Conservation (phyloP, 2,888 invertebrate species). For the Opisthograptis luteolata region DNA sequence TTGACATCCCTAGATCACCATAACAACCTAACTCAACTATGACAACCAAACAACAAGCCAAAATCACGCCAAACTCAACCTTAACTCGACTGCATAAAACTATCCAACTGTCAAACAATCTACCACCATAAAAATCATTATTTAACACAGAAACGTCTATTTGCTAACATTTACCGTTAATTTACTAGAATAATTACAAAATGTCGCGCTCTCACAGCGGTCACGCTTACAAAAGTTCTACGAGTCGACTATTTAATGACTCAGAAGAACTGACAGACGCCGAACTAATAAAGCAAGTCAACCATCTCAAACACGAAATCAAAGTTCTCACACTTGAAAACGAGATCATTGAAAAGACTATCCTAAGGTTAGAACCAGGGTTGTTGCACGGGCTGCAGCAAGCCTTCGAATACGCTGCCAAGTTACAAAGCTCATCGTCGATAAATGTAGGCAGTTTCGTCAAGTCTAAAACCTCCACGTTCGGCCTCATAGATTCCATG, state of each 20-base stretch:
- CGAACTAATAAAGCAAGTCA: conserved; percentile 64
- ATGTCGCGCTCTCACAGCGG: conserved; percentile 40
- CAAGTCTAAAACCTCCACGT: conserved; percentile 59
- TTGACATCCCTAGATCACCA: not conserved
- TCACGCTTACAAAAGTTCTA: conserved; percentile 51
- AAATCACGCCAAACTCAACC: conserved; percentile 19
- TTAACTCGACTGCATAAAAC: conserved; percentile 10
- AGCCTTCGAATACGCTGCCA: conserved; percentile 67
- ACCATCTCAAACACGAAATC: conserved; percentile 58
- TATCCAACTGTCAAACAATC: not conserved
- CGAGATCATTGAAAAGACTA: conserved; percentile 77
- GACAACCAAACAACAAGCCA: conserved; percentile 8
- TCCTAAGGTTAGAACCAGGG: conserved; percentile 72
- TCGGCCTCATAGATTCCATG: conserved; percentile 51
- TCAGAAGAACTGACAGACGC: conserved; percentile 60
- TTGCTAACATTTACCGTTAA: conserved; percentile 1
- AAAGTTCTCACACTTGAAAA: conserved; percentile 74
- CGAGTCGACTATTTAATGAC: conserved; percentile 56
- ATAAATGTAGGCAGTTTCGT: conserved; percentile 56
- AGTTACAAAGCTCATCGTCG: conserved; percentile 56
- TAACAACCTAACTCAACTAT: conserved; percentile 12
- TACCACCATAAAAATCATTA: not conserved
- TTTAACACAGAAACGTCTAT: not conserved
- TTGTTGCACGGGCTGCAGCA: conserved; percentile 75
- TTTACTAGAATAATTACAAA: conserved; percentile 30